A percentile compares a stretch with the other conserved stretches of the same genome.
Evolutionary conservation across 2,888 invertebrate species (phyloP).

Genomic region (Eupithecia tripunctaria): DNA sequence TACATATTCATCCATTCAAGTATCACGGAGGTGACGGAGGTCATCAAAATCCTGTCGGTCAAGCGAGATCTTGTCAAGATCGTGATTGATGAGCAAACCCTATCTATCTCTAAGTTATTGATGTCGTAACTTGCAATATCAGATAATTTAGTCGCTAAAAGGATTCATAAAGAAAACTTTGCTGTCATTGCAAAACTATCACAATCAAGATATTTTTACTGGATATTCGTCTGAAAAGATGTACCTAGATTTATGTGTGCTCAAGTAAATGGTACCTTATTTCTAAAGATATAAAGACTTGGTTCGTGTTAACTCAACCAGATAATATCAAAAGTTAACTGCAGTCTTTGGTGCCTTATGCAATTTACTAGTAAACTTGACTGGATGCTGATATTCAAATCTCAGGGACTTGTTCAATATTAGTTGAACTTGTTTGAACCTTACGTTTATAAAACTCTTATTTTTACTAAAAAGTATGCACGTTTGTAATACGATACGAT

Average conservation of each 20-base stretch:
- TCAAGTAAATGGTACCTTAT: background rate
- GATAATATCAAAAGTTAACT: background rate
- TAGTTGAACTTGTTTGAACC: background rate
- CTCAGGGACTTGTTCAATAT: background rate
- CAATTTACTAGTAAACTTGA: slow-evolving; percentile 2
- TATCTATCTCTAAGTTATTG: background rate
- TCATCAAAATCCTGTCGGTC: background rate
- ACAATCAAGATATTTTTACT: background rate
- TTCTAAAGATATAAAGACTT: background rate
- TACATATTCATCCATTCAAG: too few relatives aligned
- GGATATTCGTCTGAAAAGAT: background rate
- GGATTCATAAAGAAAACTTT: background rate
- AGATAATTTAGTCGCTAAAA: background rate
- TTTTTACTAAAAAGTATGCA: background rate
- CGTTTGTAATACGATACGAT: background rate
- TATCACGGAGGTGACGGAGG: background rate
- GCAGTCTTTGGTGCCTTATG: slow-evolving; percentile 3
- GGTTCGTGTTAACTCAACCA: background rate
- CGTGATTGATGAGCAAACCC: background rate
- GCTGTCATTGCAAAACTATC: slow-evolving; percentile 4
- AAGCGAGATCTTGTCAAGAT: background rate
- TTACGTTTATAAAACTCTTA: background rate
- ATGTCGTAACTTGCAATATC: background rate
- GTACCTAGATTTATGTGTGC: background rate
- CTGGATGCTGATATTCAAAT: slow-evolving; percentile 3